Evolutionary conservation across 2,888 invertebrate species (phyloP).

Genomic region (Agapetus fuscipes): DNA sequence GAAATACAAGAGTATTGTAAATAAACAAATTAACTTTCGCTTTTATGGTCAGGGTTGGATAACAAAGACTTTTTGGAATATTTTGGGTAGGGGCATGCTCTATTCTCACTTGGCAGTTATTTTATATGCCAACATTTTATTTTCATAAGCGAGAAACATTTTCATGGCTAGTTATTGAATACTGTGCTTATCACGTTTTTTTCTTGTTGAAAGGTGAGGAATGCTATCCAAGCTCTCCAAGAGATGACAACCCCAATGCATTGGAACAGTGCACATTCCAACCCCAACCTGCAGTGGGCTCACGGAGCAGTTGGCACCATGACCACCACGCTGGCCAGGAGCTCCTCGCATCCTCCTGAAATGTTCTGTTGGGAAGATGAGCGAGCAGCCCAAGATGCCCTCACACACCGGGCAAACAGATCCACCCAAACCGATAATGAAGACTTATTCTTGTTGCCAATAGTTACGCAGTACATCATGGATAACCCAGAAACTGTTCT

Average conservation of each 20-base stretch:
- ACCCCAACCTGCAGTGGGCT: slow-evolving; percentile 62
- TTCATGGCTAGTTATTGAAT: too few species aligned
- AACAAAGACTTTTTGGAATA: too few species aligned
- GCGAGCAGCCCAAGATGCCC: slow-evolving; percentile 19
- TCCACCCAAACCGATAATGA: slow-evolving; percentile 55
- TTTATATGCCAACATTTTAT: too few species aligned
- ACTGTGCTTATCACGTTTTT: slow-evolving; percentile 1
- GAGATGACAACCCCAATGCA: slow-evolving; percentile 63
- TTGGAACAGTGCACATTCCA: slow-evolving; percentile 70
- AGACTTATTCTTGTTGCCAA: slow-evolving; percentile 35
- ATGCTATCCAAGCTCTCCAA: slow-evolving; percentile 75
- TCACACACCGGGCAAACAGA: slow-evolving; percentile 29
- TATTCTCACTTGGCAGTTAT: too few species aligned
- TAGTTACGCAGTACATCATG: slow-evolving; percentile 54
- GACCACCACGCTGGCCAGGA: slow-evolving; percentile 55
- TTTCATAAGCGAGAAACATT: too few species aligned
- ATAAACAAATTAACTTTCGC: too few species aligned
- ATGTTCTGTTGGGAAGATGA: slow-evolving; percentile 68
- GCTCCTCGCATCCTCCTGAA: slow-evolving; percentile 78
- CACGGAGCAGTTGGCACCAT: slow-evolving; percentile 30
- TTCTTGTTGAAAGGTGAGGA: slow-evolving; percentile 50
- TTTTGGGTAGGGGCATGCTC: too few species aligned
- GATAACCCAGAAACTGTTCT: slow-evolving; percentile 66
- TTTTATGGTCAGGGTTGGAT: too few species aligned
- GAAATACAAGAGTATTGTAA: too few species aligned